Evolutionary conservation across 2,888 invertebrate genomes (phyloP).

Genomic region (Lamellibrachia columna): DNA sequence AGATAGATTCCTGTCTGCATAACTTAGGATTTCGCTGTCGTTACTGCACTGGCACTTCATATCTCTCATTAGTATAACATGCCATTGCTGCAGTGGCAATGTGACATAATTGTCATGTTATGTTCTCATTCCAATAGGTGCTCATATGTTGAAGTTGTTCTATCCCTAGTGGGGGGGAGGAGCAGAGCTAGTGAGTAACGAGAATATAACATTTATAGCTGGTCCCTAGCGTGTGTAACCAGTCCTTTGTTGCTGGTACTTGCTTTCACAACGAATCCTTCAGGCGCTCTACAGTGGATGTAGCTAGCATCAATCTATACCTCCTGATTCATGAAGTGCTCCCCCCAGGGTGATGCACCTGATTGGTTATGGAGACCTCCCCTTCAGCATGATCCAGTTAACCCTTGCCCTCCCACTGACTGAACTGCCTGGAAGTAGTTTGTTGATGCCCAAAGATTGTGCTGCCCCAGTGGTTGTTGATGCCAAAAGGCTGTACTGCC

Average conservation of each 20-base stretch:
- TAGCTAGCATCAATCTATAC: not conserved
- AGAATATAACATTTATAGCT: not conserved
- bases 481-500: not conserved
- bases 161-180: not conserved
- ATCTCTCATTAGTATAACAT: not conserved
- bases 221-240: no score
- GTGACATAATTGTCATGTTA: not conserved
- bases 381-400: not conserved
- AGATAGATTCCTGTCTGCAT: not conserved
- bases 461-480: not conserved
- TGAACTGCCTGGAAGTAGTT: not conserved
- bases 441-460: not conserved
- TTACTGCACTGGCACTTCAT: not conserved
- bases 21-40: not conserved
- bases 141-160: not conserved
- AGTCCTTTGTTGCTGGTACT: no score
- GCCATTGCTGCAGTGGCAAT: not conserved
- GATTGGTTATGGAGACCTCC: not conserved
- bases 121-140: not conserved
- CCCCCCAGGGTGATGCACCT: not conserved
- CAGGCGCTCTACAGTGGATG: not conserved
- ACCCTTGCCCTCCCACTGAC: not conserved
- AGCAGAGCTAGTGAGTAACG: not conserved
- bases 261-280: slow-evolving; percentile 4
- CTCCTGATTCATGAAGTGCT: no score